Percentiles rank a stretch among this genome's conserved stretches.
phyloP scores from a whole-genome alignment of 2,113 vertebrate species.

The Microtus montanus region DNA sequence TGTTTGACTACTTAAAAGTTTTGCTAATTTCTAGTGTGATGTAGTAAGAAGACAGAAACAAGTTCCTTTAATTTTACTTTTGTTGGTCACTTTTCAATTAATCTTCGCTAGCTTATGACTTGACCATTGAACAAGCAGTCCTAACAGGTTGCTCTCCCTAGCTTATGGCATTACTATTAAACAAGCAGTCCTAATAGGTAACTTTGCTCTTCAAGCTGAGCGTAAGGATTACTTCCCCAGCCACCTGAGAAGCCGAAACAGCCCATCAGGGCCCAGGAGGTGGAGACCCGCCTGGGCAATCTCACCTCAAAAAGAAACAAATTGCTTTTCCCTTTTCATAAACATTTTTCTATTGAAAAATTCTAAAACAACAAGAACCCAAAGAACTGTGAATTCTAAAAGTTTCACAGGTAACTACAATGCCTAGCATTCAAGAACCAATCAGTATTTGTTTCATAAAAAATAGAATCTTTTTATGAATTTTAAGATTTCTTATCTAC shows the following conservation, averaged over 20 bases:
- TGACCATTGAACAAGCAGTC: constrained; percentile 42
- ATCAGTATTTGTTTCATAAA: constrained; percentile 56
- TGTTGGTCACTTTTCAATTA: constrained; percentile 36
- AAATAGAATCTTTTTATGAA: constrained; percentile 32
- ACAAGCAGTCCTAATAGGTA: not conserved
- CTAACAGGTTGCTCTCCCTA: not conserved
- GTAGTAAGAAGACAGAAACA: constrained; percentile 20
- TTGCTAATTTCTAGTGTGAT: constrained; percentile 49
- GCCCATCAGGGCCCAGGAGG: not conserved
- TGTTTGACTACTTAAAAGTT: constrained; percentile 16
- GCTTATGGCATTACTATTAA: constrained; percentile 21
- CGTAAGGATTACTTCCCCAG: not conserved
- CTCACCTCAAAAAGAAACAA: not conserved
- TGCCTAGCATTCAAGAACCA: not conserved
- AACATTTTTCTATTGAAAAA: not conserved
- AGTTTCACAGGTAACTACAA: constrained; percentile 19
- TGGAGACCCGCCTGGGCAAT: not conserved
- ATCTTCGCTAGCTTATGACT: not conserved
- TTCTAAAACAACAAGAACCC: not conserved
- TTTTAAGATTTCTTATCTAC: constrained; percentile 40
- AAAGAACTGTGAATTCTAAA: constrained; percentile 33
- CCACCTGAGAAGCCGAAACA: not conserved
- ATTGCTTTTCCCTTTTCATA: constrained; percentile 14
- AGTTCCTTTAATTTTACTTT: constrained; percentile 23
- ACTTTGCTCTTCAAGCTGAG: not conserved